Conservation (phyloP, 92 coral and sea anemone genomes). For the Isaurus tuberculatus region DNA sequence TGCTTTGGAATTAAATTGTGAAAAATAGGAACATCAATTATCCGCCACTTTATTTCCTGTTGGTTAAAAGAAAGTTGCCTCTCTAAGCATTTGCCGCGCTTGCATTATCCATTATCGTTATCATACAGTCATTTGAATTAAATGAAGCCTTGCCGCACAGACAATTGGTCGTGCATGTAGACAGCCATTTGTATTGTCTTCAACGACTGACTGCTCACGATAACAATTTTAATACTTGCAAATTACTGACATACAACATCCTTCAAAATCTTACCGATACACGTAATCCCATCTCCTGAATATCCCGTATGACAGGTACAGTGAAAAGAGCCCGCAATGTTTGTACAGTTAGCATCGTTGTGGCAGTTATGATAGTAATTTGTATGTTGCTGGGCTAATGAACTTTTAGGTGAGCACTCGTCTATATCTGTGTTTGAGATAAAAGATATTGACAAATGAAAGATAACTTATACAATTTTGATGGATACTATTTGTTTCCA, state of each 20-base stretch:
- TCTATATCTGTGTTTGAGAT: slow-evolving; percentile 7
- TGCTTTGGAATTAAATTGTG: no score
- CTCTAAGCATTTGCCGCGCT: no score
- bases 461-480: background rate
- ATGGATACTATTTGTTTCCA: no score
- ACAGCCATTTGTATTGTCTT: no score
- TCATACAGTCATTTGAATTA: no score
- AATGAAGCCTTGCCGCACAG: no score
- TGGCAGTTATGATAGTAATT: slow-evolving; percentile 77
- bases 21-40: no score
- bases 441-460: background rate
- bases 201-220: background rate
- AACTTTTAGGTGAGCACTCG: background rate
- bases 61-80: no score
- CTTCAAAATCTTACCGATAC: background rate
- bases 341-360: slow-evolving; percentile 76
- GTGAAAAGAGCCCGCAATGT: slow-evolving; percentile 86
- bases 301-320: slow-evolving; percentile 90
- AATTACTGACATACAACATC: background rate
- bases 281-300: slow-evolving; percentile 77
- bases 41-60: no score
- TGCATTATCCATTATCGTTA: no score
- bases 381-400: background rate
- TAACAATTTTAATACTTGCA: background rate
- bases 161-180: no score